phyloP scores from a whole-genome alignment of 1,140 invertebrate genomes.

The Vollenhovia emeryi region DNA sequence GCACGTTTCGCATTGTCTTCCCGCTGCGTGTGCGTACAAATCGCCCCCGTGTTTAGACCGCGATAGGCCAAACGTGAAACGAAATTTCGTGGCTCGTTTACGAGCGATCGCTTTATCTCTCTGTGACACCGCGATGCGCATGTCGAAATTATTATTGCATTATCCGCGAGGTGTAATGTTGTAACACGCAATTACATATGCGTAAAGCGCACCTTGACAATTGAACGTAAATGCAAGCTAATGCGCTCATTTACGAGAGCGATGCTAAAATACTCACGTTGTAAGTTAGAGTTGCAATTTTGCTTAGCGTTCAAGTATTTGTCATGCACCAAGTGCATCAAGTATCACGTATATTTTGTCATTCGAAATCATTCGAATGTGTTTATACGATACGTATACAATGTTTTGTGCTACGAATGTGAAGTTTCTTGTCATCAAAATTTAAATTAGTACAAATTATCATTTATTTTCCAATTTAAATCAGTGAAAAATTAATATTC shows the following conservation, averaged over 20 bases:
- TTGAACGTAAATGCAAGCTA: background rate
- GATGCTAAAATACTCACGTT: background rate
- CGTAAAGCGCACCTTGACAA: background rate
- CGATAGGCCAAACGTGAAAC: constrained; percentile 43
- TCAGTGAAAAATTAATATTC: background rate
- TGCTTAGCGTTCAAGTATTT: background rate
- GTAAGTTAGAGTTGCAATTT: background rate
- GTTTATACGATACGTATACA: background rate
- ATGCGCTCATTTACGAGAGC: background rate
- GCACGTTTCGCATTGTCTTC: constrained; percentile 34
- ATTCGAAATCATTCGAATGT: background rate
- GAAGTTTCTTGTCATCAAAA: background rate
- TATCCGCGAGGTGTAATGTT: constrained; percentile 1
- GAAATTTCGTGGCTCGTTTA: constrained; percentile 56
- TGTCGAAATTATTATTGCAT: constrained; percentile 56
- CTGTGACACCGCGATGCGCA: constrained; percentile 3
- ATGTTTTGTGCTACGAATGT: background rate
- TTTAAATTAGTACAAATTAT: background rate
- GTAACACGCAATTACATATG: constrained; percentile 11
- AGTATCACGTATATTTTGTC: background rate
- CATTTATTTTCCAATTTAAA: background rate
- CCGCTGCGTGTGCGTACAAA: background rate
- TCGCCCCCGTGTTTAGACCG: constrained; percentile 13
- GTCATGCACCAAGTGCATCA: background rate
- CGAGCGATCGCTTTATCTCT: constrained; percentile 46